Conservation (phyloP, 2,113 vertebrate species). For the Melozone crissalis region DNA sequence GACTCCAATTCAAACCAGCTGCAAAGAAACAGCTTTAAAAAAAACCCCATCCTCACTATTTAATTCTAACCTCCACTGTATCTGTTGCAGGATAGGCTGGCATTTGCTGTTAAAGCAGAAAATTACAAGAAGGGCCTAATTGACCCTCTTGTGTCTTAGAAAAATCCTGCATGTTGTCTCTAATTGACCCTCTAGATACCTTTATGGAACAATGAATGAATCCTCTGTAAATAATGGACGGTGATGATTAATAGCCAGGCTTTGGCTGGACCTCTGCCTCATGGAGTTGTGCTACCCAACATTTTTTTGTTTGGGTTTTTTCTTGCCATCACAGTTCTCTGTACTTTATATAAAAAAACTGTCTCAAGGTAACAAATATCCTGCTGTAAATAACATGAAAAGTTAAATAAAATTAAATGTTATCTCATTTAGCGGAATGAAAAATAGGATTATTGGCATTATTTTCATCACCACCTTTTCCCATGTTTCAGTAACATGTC, state of each 20-base stretch:
- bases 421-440: background rate
- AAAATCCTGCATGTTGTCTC: constrained; percentile 86
- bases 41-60: constrained; percentile 47
- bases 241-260: constrained; percentile 88
- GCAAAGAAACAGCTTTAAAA: constrained; percentile 34
- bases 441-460: background rate
- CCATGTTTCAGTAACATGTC: background rate
- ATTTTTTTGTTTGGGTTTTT: background rate
- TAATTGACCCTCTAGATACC: constrained; percentile 95
- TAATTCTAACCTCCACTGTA: constrained; percentile 74
- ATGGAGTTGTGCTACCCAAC: constrained; percentile 39
- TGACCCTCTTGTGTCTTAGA: constrained; percentile 92
- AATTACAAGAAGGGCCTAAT: constrained; percentile 90
- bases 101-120: constrained; percentile 86
- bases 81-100: constrained; percentile 73
- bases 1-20: constrained; percentile 8
- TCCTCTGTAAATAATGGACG: constrained; percentile 87
- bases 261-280: constrained; percentile 79
- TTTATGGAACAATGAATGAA: constrained; percentile 88
- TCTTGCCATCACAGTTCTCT: constrained; percentile 21
- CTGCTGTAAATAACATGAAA: background rate
- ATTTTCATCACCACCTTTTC: background rate
- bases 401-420: background rate
- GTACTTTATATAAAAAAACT: constrained; percentile 9
- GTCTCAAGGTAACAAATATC: constrained; percentile 56